Percentiles rank a stretch among this genome's conserved stretches.
phyloP scores from a whole-genome alignment of 1,140 invertebrate species.

The Tetragnatha versicolor region DNA sequence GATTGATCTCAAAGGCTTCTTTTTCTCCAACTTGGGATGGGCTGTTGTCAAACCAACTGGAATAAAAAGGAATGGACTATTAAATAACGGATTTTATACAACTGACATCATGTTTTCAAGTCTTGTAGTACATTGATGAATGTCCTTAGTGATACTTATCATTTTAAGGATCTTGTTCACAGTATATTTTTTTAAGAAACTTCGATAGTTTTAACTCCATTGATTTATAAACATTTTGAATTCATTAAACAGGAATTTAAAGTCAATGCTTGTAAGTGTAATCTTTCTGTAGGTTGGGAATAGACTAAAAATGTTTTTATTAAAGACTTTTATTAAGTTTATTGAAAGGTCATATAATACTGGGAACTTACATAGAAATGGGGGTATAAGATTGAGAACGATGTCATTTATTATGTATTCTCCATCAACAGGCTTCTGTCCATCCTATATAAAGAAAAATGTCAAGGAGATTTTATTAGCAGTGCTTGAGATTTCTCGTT shows the following conservation, averaged over 20 bases:
- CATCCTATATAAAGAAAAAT: constrained; percentile 27
- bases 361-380: constrained; percentile 53
- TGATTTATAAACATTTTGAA: background rate
- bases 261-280: no score
- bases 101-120: no score
- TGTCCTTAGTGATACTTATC: no score
- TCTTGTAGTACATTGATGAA: no score
- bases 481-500: no score
- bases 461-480: no score
- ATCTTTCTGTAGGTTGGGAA: no score
- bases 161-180: no score
- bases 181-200: background rate
- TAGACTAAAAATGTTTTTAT: no score
- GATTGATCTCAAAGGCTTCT: constrained; percentile 57
- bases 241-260: no score
- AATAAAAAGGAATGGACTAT: background rate
- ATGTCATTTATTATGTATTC: constrained; percentile 56
- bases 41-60: constrained; percentile 38
- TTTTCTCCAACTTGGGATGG: constrained; percentile 48
- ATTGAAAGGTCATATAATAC: no score
- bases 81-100: background rate
- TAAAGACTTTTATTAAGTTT: no score
- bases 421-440: constrained; percentile 50
- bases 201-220: background rate
- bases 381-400: constrained; percentile 53